Conservation (phyloP, 1,140 invertebrate genomes). For the Odontomachus brunneus region DNA sequence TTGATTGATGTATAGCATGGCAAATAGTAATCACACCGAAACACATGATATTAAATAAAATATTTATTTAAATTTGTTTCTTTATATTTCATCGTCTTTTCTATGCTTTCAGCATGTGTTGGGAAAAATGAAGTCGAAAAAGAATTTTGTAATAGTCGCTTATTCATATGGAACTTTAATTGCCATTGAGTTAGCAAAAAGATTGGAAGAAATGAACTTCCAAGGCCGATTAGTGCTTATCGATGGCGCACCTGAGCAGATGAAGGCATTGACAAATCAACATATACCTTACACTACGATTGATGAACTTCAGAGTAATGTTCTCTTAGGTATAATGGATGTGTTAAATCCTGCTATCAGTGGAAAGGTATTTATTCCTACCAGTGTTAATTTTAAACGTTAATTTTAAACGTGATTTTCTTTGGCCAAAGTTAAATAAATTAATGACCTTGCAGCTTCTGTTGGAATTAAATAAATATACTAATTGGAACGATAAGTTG, state of each 20-base stretch:
- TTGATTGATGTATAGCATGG: no score
- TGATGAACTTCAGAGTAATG: neutral
- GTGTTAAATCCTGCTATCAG: neutral
- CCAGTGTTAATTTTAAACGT: no score
- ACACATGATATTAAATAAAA: no score
- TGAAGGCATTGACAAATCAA: neutral
- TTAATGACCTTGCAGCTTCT: slow-evolving; percentile 75
- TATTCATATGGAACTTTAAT: slow-evolving; percentile 17
- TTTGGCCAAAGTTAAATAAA: neutral
- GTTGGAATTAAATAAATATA: slow-evolving; percentile 79
- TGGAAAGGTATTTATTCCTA: slow-evolving; percentile 4
- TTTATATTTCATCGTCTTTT: neutral
- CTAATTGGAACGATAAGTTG: slow-evolving; percentile 80
- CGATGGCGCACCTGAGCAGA: slow-evolving; percentile 11
- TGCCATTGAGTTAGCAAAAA: slow-evolving; percentile 14
- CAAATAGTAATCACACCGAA: no score
- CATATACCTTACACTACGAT: neutral
- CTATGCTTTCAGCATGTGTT: neutral
- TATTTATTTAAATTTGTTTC: neutral
- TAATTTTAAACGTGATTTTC: neutral
- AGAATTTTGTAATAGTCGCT: slow-evolving; percentile 21
- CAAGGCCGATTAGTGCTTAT: slow-evolving; percentile 7
- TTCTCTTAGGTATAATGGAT: neutral
- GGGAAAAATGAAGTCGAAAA: neutral
- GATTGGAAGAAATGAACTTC: neutral